Conservation (phyloP, 2,113 vertebrate species). For the Gobius niger region DNA sequence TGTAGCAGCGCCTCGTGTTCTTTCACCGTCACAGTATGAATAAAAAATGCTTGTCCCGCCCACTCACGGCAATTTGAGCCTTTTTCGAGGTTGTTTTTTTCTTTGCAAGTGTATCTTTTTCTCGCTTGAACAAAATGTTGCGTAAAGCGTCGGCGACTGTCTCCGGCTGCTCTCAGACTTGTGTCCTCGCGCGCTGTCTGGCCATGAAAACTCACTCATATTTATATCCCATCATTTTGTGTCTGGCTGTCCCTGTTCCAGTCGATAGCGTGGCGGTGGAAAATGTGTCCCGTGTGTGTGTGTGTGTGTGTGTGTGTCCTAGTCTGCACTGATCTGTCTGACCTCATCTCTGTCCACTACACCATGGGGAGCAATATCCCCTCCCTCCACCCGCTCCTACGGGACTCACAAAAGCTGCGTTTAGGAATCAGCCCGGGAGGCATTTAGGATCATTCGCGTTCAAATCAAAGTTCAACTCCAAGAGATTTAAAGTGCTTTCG, state of each 20-base stretch:
- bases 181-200: slow-evolving; percentile 9
- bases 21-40: too few relatives aligned
- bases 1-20: too few relatives aligned
- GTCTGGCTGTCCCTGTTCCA: background rate
- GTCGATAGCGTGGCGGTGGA: slow-evolving; percentile 1
- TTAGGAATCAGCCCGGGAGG: slow-evolving; percentile 10
- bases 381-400: slow-evolving; percentile 5
- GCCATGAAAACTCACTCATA: slow-evolving; percentile 12
- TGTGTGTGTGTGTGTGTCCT: slow-evolving; percentile 26
- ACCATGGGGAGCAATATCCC: slow-evolving; percentile 46
- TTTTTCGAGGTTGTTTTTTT: too few relatives aligned
- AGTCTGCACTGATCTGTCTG: slow-evolving; percentile 43
- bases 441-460: background rate
- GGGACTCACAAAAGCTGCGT: slow-evolving; percentile 13
- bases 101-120: slow-evolving; percentile 33
- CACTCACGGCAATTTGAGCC: too few relatives aligned
- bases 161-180: slow-evolving; percentile 23
- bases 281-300: background rate
- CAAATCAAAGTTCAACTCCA: background rate
- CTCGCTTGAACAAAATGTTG: slow-evolving; percentile 4
- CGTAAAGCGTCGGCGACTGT: slow-evolving; percentile 14
- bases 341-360: slow-evolving; percentile 46
- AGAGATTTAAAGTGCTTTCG: background rate
- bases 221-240: slow-evolving; percentile 16
- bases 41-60: too few relatives aligned